Conservation (phyloP, 2,888 invertebrate species). For the Dasysyrphus tricinctus region DNA sequence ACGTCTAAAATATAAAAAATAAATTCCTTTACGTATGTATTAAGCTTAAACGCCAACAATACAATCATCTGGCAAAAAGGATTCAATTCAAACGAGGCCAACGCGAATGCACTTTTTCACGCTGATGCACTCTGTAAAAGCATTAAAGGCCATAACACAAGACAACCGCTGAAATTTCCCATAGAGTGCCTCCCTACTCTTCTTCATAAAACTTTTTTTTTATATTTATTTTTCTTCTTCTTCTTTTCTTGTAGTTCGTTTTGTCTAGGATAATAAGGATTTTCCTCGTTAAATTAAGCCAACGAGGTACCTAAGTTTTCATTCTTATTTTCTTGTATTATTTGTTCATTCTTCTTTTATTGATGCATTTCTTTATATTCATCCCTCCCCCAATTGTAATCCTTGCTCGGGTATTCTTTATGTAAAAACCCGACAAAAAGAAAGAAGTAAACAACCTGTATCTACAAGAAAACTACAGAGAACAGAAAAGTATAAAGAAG, state of each 20-base stretch:
- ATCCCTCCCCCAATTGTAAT: slow-evolving; percentile 26
- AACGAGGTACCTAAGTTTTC: slow-evolving; percentile 24
- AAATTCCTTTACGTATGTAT: slow-evolving; percentile 26
- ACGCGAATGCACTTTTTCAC: slow-evolving; percentile 67
- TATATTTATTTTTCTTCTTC: neutral
- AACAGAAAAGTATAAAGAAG: slow-evolving; percentile 21
- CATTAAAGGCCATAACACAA: slow-evolving; percentile 48
- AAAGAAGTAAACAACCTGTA: slow-evolving; percentile 42
- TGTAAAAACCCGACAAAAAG: slow-evolving; percentile 22
- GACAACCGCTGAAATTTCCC: slow-evolving; percentile 58
- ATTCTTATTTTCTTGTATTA: slow-evolving; percentile 2
- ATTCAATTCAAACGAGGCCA: slow-evolving; percentile 64
- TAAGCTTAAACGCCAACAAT: slow-evolving; percentile 49
- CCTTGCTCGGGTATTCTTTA: slow-evolving; percentile 26
- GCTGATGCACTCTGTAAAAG: slow-evolving; percentile 26
- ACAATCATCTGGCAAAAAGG: slow-evolving; percentile 52
- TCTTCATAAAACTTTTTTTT: too few relatives aligned
- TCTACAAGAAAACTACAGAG: neutral
- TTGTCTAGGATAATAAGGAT: slow-evolving; percentile 47
- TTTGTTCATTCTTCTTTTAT: slow-evolving; percentile 30
- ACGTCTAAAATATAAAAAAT: slow-evolving; percentile 32
- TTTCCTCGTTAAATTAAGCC: slow-evolving; percentile 68
- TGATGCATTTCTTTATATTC: slow-evolving; percentile 41
- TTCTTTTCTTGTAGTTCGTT: slow-evolving; percentile 11
- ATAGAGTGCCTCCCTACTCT: slow-evolving; percentile 1